Percentiles rank a stretch among this genome's conserved stretches.
These are phyloP conservation scores for Astreopora myriophthalma DNA, from an alignment of 64 coral and sea anemone species.

Conservation along the genomic window DNA sequence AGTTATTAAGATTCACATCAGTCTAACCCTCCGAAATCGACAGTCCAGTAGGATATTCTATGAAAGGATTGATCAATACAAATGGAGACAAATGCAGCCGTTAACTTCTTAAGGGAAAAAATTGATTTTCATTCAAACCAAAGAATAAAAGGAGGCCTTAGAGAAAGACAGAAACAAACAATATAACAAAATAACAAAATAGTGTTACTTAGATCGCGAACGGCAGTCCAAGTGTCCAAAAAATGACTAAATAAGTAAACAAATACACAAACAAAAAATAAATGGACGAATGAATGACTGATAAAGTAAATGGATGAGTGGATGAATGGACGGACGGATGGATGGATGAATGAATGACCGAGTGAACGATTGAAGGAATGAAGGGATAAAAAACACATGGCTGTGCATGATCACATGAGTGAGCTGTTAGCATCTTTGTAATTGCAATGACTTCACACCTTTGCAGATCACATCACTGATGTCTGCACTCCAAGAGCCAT, in stretches of 20 bases:
- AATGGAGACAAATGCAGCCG: neutral
- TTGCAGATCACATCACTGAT: neutral
- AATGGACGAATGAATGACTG: neutral
- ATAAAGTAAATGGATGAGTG: neutral
- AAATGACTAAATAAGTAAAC: neutral
- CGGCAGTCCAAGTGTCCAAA: neutral
- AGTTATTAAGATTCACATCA: neutral
- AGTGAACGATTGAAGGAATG: neutral
- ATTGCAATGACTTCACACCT: constrained; percentile 4
- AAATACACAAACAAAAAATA: neutral
- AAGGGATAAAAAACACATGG: neutral
- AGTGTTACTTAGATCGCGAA: neutral
- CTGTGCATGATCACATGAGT: neutral
- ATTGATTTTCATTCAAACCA: neutral
- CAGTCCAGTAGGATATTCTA: neutral
- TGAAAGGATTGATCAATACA: neutral
- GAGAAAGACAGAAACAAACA: no score
- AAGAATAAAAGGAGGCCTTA: no score
- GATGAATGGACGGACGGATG: neutral
- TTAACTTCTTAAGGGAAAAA: neutral
- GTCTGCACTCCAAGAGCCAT: constrained; percentile 52
- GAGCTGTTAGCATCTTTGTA: neutral
- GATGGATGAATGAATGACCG: neutral
- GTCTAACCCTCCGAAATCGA: neutral
- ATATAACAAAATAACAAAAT: neutral